A percentile compares a stretch with the other conserved stretches of the same genome.
Conservation (phyloP, 2,888 invertebrate species). For the Amitus sp. region DNA sequence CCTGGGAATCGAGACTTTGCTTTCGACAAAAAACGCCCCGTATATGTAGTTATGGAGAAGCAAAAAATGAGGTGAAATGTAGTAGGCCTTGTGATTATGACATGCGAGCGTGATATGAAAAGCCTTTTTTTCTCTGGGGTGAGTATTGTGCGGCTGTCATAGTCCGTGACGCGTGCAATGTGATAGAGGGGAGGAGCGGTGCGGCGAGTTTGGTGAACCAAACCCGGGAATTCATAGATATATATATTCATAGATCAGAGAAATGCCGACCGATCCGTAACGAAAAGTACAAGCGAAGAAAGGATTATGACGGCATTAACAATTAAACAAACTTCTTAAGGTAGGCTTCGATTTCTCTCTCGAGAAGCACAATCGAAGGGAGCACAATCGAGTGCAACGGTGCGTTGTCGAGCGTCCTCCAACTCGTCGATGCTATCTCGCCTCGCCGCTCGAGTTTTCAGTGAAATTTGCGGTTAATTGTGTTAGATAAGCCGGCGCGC, state of each 20-base stretch:
- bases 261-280: slow-evolving; percentile 40
- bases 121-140: slow-evolving; percentile 53
- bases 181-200: slow-evolving; percentile 35
- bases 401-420: neutral
- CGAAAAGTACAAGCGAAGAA: slow-evolving; percentile 10
- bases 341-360: neutral
- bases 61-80: slow-evolving; percentile 20
- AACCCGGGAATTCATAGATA: too few species aligned
- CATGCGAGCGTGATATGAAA: slow-evolving; percentile 47
- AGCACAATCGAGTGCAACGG: slow-evolving; percentile 9
- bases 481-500: slow-evolving; percentile 6
- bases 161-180: slow-evolving; percentile 50
- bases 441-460: neutral
- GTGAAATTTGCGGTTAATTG: neutral
- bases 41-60: too few species aligned
- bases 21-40: too few species aligned
- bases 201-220: slow-evolving; percentile 15
- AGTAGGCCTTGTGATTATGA: slow-evolving; percentile 46
- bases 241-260: slow-evolving; percentile 58
- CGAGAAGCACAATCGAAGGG: slow-evolving; percentile 4
- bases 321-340: neutral
- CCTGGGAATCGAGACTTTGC: too few species aligned
- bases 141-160: slow-evolving; percentile 58
- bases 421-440: neutral
- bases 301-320: slow-evolving; percentile 2